Conservation (phyloP, 1,140 invertebrate species). For the Pomacea maculata region DNA sequence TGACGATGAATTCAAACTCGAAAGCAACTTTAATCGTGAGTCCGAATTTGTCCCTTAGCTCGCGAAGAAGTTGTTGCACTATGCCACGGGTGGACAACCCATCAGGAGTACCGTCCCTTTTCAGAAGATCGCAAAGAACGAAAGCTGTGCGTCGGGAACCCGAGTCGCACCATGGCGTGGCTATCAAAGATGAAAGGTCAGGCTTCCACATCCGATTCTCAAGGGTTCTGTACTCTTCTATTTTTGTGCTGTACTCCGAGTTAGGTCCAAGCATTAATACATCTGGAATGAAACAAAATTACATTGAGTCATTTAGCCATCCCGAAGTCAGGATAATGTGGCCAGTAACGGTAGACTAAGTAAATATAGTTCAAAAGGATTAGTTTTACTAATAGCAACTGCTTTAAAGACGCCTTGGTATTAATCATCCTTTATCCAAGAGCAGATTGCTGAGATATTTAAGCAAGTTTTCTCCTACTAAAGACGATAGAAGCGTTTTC, state of each 20-base stretch:
- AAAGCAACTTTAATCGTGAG: slow-evolving; percentile 14
- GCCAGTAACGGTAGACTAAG: neutral
- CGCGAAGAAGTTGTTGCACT: slow-evolving; percentile 7
- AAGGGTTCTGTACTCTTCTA: neutral
- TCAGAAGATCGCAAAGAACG: neutral
- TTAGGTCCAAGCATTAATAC: neutral
- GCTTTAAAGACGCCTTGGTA: too few relatives aligned
- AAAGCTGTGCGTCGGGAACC: neutral
- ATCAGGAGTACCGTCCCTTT: neutral
- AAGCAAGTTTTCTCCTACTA: too few relatives aligned
- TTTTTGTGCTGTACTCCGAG: neutral
- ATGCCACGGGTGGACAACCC: slow-evolving; percentile 5
- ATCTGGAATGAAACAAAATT: neutral
- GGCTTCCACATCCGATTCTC: slow-evolving; percentile 4
- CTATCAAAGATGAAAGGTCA: neutral
- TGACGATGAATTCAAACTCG: slow-evolving; percentile 20
- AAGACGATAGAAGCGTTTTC: too few relatives aligned
- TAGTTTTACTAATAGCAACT: too few relatives aligned
- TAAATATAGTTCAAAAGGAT: neutral
- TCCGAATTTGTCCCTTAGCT: slow-evolving; percentile 9
- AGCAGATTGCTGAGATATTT: too few relatives aligned
- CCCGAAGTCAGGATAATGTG: neutral
- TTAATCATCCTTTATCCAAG: too few relatives aligned
- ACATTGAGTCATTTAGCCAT: neutral
- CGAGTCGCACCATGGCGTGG: slow-evolving; percentile 5